Conservation (phyloP, 2,888 invertebrate genomes). For the Catocala sponsa region DNA sequence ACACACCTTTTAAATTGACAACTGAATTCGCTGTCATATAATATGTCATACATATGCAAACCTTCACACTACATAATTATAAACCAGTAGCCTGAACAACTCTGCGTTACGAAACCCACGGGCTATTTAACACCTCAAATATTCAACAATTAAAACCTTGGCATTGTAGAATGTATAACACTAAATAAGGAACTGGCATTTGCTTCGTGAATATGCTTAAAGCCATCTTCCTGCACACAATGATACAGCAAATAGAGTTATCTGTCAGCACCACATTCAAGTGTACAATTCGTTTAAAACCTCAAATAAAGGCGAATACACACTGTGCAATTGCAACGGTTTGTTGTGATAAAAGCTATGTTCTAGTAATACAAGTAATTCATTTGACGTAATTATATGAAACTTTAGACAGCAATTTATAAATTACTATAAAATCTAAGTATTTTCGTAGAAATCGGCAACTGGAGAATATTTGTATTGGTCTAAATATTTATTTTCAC, state of each 20-base stretch:
- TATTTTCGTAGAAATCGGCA: too few relatives aligned
- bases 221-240: slow-evolving; percentile 57
- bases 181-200: slow-evolving; percentile 30
- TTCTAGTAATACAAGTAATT: neutral
- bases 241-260: slow-evolving; percentile 56
- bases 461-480: too few relatives aligned
- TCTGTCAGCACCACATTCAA: slow-evolving; percentile 52
- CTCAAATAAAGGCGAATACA: slow-evolving; percentile 31
- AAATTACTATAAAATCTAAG: too few relatives aligned
- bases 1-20: neutral
- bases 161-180: slow-evolving; percentile 9
- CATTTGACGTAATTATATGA: too few relatives aligned
- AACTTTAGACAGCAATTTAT: too few relatives aligned
- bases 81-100: slow-evolving; percentile 29
- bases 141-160: slow-evolving; percentile 39
- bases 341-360: neutral
- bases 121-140: slow-evolving; percentile 22
- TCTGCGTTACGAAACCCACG: slow-evolving; percentile 33
- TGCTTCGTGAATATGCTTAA: slow-evolving; percentile 25
- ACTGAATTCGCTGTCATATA: neutral
- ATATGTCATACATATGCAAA: slow-evolving; percentile 14
- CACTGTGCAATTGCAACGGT: neutral
- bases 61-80: slow-evolving; percentile 40
- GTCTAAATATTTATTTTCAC: too few relatives aligned
- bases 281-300: slow-evolving; percentile 54